Base-by-base conservation (phyloP, 2,888 invertebrate genomes). In the Icerya purchasi region DNA sequence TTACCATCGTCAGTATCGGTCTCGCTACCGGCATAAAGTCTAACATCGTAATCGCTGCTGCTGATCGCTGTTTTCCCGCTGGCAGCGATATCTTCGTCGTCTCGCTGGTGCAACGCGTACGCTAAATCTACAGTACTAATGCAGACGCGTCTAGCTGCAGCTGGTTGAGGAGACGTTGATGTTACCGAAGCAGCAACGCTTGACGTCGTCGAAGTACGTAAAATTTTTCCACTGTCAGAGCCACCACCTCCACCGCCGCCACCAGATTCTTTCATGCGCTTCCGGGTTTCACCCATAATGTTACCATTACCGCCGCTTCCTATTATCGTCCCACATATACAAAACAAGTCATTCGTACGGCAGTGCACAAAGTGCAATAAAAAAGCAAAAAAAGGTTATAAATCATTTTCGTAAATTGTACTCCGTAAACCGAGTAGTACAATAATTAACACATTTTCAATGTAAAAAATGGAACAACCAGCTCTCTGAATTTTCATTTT, bases 1-100 rank as follows among this genome's bases (percentile, higher is more conserved):
- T 66, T 70, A 69, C 67, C 61, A 68, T 69, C 69, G 69, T 71
- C 68, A 61, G 68, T 68, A 68, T 67, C 66, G 67, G 68, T 69
- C 68, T 66, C 69, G 68, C 61, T 64, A 58, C 64, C 65, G 63
- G 64, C 14, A 53, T 58, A 53, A 25, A 55, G 55, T 21, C 55
- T 21, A 14, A 53, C 56, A 24, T 60, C 60, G 52, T 60, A 50
- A 25, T 60, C 56, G 56, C 56, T 56, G 55, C 56, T 56, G 55
- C 51, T 50, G 36, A 24, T 51, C 49, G 55, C 55, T 51, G 55
- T 60, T 19, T 36, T 22, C 2, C 56, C 23, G 5, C 51, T 56
- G n/a, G 56, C 22, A 22, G 21, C 51, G 1, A 56, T 22, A 24
- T 36, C 55, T n/a, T n/a, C n/a, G n/a, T n/a, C n/a, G n/a, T n/a